Evolutionary conservation across 2,113 vertebrate genomes (phyloP).

Genomic region (Phasianus colchicus): DNA sequence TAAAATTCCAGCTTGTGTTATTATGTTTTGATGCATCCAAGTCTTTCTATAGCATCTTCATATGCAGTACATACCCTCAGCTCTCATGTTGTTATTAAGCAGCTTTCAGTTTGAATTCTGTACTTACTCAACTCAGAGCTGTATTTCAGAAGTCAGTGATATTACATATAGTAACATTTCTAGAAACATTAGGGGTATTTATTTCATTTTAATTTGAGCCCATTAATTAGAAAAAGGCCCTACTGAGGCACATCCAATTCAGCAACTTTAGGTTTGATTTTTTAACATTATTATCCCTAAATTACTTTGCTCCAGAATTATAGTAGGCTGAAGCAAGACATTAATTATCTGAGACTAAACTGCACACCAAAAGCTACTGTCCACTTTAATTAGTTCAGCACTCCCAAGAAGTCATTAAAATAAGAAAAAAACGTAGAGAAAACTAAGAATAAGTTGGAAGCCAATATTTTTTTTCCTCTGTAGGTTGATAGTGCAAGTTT

Average conservation of each 20-base stretch:
- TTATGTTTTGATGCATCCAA: neutral
- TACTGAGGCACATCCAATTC: neutral
- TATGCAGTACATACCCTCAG: neutral
- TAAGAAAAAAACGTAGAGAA: neutral
- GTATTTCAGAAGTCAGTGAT: neutral
- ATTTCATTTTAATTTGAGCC: slow-evolving; percentile 35
- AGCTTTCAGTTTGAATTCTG: neutral
- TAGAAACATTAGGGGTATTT: slow-evolving; percentile 25
- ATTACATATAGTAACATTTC: neutral
- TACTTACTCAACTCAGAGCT: neutral
- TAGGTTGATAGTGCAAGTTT: neutral
- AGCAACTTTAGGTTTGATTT: slow-evolving; percentile 1
- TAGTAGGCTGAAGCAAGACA: neutral
- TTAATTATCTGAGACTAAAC: neutral
- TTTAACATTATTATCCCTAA: neutral
- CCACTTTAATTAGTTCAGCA: slow-evolving; percentile 19
- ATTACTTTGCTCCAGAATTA: neutral
- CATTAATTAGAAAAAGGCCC: neutral
- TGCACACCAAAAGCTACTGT: neutral
- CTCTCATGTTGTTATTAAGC: neutral
- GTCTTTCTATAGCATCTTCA: neutral
- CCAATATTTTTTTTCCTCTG: neutral
- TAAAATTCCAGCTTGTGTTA: neutral
- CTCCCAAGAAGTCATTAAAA: neutral
- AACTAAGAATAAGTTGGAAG: neutral